These are phyloP conservation scores for Platycercus adscitus DNA, from an alignment of 2,113 vertebrate species.

Conservation along the genomic window DNA sequence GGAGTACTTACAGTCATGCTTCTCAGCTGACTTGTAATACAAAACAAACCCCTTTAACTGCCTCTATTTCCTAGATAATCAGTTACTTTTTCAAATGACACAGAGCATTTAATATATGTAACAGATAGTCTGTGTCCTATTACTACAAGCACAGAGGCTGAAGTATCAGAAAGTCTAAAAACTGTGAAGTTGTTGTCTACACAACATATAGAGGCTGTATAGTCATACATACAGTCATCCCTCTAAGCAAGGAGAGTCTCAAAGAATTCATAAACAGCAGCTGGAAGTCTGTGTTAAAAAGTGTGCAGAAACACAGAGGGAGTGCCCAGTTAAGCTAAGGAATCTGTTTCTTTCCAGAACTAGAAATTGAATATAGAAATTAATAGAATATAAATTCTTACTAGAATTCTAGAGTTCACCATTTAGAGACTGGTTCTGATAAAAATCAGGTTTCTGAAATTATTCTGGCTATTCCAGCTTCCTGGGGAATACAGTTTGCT, in stretches of 20 bases:
- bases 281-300: neutral
- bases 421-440: neutral
- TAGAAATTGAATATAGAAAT: neutral
- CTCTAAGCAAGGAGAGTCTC: neutral
- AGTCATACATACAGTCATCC: neutral
- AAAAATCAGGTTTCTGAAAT: neutral
- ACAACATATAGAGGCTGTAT: neutral
- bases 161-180: neutral
- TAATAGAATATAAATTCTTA: neutral
- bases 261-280: neutral
- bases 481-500: neutral
- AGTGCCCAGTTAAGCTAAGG: neutral
- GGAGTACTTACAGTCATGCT: neutral
- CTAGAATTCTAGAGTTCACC: neutral
- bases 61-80: neutral
- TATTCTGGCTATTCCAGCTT: neutral
- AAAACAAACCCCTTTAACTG: neutral
- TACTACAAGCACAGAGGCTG: neutral
- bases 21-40: neutral
- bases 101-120: neutral
- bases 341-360: neutral
- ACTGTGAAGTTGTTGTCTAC: neutral
- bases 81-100: neutral
- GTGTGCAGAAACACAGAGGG: neutral
- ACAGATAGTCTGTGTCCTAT: neutral